Base-by-base conservation (phyloP, 2,113 vertebrate species). In the Cercopithecus mona region DNA sequence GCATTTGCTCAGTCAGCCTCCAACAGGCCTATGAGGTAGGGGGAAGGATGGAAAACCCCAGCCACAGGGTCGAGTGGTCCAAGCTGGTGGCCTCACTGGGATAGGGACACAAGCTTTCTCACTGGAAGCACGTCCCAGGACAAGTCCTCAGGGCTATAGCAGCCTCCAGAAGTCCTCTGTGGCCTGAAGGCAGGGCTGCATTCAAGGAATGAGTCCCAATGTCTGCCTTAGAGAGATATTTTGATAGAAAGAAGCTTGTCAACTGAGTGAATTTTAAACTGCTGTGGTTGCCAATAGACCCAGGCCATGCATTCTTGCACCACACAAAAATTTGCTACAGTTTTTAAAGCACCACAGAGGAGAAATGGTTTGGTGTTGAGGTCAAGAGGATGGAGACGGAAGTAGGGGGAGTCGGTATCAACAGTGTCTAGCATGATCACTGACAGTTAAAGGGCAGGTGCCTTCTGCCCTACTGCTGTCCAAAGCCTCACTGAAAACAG, bases 331-430 rank as follows among this genome's bases (percentile, higher is more conserved):
- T 96, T 94, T 97, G 97, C 98, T 98, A 96, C 94, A 94, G 92
- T 85, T 96, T 96, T 81, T 50, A 96, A 97, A 98, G 98, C 98
- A 98, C 97, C 98, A 97, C 97, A 97, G 93, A 97, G 89, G 88
- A 87, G 52, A 96, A 87, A 68, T 22, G 82, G 85, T 90, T 94
- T 94, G 96, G 85, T 73, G 12, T 61, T 18, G 17, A 88, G 80
- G 75, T 84, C 96, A 64, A 48, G 48, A 97, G 66, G 90, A 89
- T 66, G 90, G 61, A 96, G n/a, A 48, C 8, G 32, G 25, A 32
- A 79, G 43, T 23, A 6, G 55, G 45, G 40, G 92, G 14, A 93
- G 59, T 79, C 6, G 27, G 70, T 59, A 35, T 81, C 20, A 43
- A 72, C 64, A 83, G 32, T 48, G 57, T 75, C 88, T 91, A 16